These are phyloP conservation scores for Poeciliopsis occidentalis DNA, from an alignment of 2,113 vertebrate genomes.

Conservation along the genomic window DNA sequence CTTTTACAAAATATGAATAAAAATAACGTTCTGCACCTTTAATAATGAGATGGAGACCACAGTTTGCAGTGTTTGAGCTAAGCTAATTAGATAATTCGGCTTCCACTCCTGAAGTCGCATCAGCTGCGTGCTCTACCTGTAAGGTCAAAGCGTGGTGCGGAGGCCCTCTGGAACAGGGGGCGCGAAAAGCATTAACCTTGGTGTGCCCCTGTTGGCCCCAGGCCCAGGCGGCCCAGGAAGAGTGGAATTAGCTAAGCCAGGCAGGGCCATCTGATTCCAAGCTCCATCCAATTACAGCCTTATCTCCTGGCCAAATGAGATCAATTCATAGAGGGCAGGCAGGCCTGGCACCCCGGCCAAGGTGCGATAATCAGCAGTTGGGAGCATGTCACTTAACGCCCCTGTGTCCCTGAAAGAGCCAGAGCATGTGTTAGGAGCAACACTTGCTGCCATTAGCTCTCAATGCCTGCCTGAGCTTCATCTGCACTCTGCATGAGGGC, in stretches of 20 bases:
- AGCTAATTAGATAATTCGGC: slow-evolving; percentile 54
- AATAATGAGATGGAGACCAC: background rate
- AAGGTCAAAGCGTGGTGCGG: slow-evolving; percentile 50
- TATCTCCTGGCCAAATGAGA: slow-evolving; percentile 83
- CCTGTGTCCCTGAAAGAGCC: slow-evolving; percentile 62
- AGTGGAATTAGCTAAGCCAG: slow-evolving; percentile 81
- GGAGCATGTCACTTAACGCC: slow-evolving; percentile 67
- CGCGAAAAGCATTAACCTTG: slow-evolving; percentile 84
- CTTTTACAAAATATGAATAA: no score
- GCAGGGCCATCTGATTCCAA: slow-evolving; percentile 81
- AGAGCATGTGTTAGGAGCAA: slow-evolving; percentile 64
- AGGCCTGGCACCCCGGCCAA: slow-evolving; percentile 69
- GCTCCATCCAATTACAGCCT: slow-evolving; percentile 85
- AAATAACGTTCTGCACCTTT: background rate
- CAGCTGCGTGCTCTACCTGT: slow-evolving; percentile 46
- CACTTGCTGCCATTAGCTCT: slow-evolving; percentile 65
- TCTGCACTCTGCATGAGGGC: slow-evolving; percentile 64
- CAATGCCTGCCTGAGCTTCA: slow-evolving; percentile 54
- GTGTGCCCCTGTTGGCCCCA: slow-evolving; percentile 73
- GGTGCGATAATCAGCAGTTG: slow-evolving; percentile 74
- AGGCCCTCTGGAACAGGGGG: slow-evolving; percentile 54
- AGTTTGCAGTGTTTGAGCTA: slow-evolving; percentile 7
- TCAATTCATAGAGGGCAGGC: slow-evolving; percentile 73
- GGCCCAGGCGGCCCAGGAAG: slow-evolving; percentile 80
- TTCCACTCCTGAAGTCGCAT: slow-evolving; percentile 43